A percentile compares a stretch with the other conserved stretches of the same genome.
Evolutionary conservation across 2,888 invertebrate genomes (phyloP).

Genomic region (Apodemia zela): DNA sequence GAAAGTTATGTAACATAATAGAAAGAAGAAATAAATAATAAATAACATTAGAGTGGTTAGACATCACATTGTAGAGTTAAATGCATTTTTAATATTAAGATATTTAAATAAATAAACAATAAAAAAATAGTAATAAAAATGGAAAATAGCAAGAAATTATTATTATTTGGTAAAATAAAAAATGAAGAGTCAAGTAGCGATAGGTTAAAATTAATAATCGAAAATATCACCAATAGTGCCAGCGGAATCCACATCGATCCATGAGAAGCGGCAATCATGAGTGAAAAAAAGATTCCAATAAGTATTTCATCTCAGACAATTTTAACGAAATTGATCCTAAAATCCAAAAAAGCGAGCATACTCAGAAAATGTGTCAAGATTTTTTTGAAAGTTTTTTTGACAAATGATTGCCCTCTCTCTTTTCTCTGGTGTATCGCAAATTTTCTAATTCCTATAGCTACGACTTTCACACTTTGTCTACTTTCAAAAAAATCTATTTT

Average conservation of each 20-base stretch:
- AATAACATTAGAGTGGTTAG: neutral
- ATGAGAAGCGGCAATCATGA: constrained; percentile 80
- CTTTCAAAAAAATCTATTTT: constrained; percentile 83
- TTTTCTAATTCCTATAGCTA: constrained; percentile 62
- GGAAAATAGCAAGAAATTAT: constrained; percentile 21
- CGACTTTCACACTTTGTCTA: constrained; percentile 75
- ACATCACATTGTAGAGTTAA: neutral
- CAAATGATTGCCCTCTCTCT: constrained; percentile 75
- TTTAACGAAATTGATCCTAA: constrained; percentile 22
- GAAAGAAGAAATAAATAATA: constrained; percentile 2
- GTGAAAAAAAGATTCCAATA: constrained; percentile 77
- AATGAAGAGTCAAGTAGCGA: constrained; percentile 60
- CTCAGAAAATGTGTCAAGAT: constrained; percentile 88
- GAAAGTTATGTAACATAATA: neutral
- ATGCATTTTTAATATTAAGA: neutral
- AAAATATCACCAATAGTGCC: constrained; percentile 73
- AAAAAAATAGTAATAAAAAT: constrained; percentile 20
- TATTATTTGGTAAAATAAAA: constrained; percentile 8
- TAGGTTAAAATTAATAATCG: constrained; percentile 43
- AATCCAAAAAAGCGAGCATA: constrained; percentile 56
- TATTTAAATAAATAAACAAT: neutral
- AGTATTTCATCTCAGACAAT: constrained; percentile 48
- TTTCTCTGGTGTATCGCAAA: constrained; percentile 42
- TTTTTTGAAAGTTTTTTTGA: constrained; percentile 79
- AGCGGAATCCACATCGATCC: constrained; percentile 68